Evolutionary conservation across 2,797 vertebrate species (phyloP).

Genomic region (Peromyscus aztecus): DNA sequence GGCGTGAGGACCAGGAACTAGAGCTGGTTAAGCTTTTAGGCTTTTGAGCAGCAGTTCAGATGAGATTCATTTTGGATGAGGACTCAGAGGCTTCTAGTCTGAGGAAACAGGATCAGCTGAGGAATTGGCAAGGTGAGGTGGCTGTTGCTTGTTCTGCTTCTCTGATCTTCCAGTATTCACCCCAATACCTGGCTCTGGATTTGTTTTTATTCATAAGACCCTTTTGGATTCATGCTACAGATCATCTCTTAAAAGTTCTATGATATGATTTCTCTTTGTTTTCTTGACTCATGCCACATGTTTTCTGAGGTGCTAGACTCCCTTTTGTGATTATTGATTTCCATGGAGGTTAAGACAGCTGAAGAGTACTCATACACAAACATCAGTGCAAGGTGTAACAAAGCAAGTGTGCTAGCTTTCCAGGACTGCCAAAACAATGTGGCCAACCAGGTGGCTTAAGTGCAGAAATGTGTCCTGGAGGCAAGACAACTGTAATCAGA

Average conservation of each 20-base stretch:
- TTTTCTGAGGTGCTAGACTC: slow-evolving; percentile 31
- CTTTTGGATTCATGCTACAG: too few species aligned
- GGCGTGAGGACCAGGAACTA: too few species aligned
- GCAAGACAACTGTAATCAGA: neutral
- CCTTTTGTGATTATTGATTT: slow-evolving; percentile 28
- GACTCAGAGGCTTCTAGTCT: too few species aligned
- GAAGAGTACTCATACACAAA: neutral
- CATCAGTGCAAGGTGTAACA: neutral
- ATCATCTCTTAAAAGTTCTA: neutral
- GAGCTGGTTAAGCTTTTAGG: too few species aligned
- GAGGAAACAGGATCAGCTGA: too few species aligned
- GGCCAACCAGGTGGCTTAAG: neutral
- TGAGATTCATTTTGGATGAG: too few species aligned
- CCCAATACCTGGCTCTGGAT: too few species aligned
- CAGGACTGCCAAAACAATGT: neutral
- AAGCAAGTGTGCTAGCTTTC: neutral
- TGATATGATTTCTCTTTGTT: neutral
- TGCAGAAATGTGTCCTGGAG: neutral
- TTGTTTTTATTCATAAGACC: too few species aligned
- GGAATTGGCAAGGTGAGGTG: too few species aligned
- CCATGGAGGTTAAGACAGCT: neutral
- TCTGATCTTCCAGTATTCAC: too few species aligned
- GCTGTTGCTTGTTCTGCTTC: too few species aligned
- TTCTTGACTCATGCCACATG: neutral
- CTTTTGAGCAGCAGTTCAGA: too few species aligned